Evolutionary conservation across 2,888 invertebrate species (phyloP), one percentile per base, ranked within the genome.

Genomic region (Ganaspis brasiliensis): DNA sequence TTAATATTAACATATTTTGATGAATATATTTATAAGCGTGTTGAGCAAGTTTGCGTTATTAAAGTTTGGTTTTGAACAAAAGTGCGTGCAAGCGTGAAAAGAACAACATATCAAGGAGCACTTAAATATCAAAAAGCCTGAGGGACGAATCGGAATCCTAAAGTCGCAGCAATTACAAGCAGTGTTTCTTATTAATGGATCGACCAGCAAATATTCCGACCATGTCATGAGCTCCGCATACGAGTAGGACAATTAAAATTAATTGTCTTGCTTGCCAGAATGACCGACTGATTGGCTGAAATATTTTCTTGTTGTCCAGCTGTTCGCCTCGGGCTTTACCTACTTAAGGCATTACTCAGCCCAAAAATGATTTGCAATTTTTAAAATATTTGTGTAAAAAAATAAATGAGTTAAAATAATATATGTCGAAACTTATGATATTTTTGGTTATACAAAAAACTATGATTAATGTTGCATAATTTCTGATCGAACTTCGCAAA

Each of bases 201-300:
- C 49, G 49, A 49, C n/a, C 49, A 77, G 77, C 26, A 82, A 77
- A 80, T 74, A 81, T 79, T 82, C 82, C 78, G 82, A 80, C 74
- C 76, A 74, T 49, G 80, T 82, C 80, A 82, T 72, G 31, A 74
- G 49, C 70, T 75, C 49, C 63, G 61, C 35, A 37, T 77, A 82
- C 78, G 86, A 87, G 82, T 84, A 83, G 83, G 80, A 83, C 84
- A 85, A 87, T 89, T 87, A 88, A 87, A 88, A 88, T 89, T 89
- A 89, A 89, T 89, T 87, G 89, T 86, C 83, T 79, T 74, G 79
- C 81, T 80, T 82, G 78, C 70, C 73, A 72, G 71, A 57, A 83
- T 84, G 83, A 84, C 84, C 84, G 85, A 87, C 88, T 87, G 49
- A 49, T 49, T 86, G 84, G 82, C 81, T 81, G 85, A 87, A 85